Evolutionary conservation across 2,888 invertebrate species (phyloP).

Genomic region (Camponotus fellah): DNA sequence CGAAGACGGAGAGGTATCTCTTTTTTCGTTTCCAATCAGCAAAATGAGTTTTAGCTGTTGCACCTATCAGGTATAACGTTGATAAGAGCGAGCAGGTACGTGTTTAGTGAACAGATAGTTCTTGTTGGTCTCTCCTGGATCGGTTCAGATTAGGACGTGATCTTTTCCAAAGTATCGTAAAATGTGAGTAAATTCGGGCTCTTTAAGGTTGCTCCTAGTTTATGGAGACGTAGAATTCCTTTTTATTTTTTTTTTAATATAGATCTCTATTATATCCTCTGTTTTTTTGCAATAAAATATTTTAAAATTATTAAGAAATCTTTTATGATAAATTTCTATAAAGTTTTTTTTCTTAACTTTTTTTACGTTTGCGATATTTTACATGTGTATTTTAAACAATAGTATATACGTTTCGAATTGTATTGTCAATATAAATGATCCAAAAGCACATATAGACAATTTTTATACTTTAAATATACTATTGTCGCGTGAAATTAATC

Average conservation of each 20-base stretch:
- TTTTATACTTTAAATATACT: neutral
- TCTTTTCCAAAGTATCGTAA: neutral
- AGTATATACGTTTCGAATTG: neutral
- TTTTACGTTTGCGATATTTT: neutral
- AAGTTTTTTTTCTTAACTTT: neutral
- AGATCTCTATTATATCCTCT: neutral
- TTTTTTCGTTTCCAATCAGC: neutral
- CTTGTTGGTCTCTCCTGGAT: neutral
- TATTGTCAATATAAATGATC: neutral
- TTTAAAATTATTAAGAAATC: neutral
- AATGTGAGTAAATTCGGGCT: neutral
- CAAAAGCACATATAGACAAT: neutral
- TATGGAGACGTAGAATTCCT: neutral
- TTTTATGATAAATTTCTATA: neutral
- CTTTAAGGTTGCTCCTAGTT: neutral
- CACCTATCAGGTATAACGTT: conserved; percentile 2
- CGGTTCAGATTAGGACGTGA: neutral
- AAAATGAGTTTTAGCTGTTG: neutral
- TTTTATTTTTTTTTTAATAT: neutral
- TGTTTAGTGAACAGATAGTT: conserved; percentile 11
- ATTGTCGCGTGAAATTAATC: neutral
- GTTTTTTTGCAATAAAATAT: neutral
- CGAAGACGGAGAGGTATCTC: neutral
- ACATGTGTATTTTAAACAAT: neutral
- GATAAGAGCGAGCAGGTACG: conserved; percentile 5